A percentile compares a stretch with the other conserved stretches of the same genome.
These are phyloP conservation scores for Bombus pyrosoma DNA, from an alignment of 1,140 invertebrate species.

Conservation along the genomic window DNA sequence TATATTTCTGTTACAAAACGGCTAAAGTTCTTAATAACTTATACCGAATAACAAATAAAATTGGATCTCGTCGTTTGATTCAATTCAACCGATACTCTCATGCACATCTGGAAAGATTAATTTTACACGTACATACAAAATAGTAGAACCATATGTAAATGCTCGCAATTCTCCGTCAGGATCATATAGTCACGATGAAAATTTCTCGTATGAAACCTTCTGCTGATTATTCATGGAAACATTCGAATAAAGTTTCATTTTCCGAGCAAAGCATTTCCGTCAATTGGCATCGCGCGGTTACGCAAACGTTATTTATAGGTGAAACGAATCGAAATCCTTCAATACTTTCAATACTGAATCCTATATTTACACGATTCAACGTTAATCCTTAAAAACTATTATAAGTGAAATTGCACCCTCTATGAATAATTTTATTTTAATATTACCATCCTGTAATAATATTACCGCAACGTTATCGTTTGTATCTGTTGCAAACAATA, in stretches of 20 bases:
- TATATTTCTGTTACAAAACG: not conserved
- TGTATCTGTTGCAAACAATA: not conserved
- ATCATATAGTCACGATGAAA: slow-evolving; percentile 17
- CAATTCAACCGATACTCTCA: not conserved
- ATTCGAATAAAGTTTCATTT: not conserved
- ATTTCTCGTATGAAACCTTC: slow-evolving; percentile 18
- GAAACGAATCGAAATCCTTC: slow-evolving; percentile 2
- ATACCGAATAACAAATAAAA: not conserved
- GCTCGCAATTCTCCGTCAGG: slow-evolving; percentile 29
- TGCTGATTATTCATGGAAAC: not conserved
- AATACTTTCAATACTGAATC: not conserved
- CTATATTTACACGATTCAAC: not conserved
- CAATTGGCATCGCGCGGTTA: not conserved
- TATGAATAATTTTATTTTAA: not conserved
- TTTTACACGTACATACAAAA: slow-evolving; percentile 41
- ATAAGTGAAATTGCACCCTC: not conserved
- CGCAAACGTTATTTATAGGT: not conserved
- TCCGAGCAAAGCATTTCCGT: not conserved
- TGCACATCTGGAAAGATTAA: not conserved
- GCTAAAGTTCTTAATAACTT: not conserved
- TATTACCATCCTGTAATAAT: not conserved
- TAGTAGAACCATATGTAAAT: slow-evolving; percentile 28
- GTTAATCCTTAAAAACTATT: not conserved
- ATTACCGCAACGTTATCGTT: not conserved
- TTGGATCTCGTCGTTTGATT: not conserved